phyloP scores from a whole-genome alignment of 2,797 vertebrate species.

The Lacerta viridis region DNA sequence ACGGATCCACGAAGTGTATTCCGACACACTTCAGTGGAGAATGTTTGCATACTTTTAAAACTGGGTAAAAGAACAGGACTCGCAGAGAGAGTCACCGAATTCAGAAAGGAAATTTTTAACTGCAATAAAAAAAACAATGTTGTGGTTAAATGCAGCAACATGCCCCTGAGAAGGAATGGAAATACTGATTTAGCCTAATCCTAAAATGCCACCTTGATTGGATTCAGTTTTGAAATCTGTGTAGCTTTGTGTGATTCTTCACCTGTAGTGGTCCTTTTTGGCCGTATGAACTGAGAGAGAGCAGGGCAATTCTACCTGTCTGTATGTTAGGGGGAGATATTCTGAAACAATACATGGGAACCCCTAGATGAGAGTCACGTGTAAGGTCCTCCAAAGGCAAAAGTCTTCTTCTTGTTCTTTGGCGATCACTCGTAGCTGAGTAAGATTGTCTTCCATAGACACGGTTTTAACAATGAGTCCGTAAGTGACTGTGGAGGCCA shows the following conservation, averaged over 20 bases:
- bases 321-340: neutral
- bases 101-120: conserved; percentile 6
- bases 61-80: conserved; percentile 37
- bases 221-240: neutral
- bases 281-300: neutral
- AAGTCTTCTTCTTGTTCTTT: no score
- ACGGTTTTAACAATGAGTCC: no score
- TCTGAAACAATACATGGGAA: neutral
- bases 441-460: no score
- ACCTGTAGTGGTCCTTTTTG: neutral
- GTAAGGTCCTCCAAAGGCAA: no score
- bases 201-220: neutral
- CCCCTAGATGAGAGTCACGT: neutral
- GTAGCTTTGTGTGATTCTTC: neutral
- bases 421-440: no score
- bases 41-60: conserved; percentile 64
- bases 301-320: neutral
- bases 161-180: neutral
- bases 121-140: conserved; percentile 20
- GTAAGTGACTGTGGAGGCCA: no score
- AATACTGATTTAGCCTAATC: conserved; percentile 30
- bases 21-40: conserved; percentile 51
- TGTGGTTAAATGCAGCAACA: neutral
- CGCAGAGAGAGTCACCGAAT: neutral
- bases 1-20: no score